Conservation (phyloP, 2,113 vertebrate species). For the Pelobates fuscus region DNA sequence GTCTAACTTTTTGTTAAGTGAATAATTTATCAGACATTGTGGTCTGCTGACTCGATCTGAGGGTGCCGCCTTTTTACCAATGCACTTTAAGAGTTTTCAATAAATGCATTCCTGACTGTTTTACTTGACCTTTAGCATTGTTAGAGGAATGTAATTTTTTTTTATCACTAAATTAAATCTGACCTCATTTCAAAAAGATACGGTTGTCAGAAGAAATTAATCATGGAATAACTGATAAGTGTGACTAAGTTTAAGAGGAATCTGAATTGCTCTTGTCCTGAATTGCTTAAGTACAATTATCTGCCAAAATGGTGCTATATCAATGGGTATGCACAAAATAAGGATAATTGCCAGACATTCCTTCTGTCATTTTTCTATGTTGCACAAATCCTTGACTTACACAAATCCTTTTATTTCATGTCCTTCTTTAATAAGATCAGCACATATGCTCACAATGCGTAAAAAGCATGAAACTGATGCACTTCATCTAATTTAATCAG, state of each 20-base stretch:
- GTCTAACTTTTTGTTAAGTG: too few relatives aligned
- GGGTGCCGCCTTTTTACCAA: too few relatives aligned
- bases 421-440: constrained; percentile 31
- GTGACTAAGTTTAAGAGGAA: background rate
- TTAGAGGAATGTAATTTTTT: too few relatives aligned
- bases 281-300: background rate
- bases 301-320: constrained; percentile 1
- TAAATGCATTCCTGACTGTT: too few relatives aligned
- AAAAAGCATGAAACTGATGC: background rate
- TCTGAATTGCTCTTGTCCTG: background rate
- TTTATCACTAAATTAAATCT: too few relatives aligned
- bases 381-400: constrained; percentile 1
- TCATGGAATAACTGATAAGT: too few relatives aligned
- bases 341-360: constrained; percentile 17
- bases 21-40: too few relatives aligned
- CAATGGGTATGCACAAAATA: constrained; percentile 18
- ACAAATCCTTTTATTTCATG: constrained; percentile 32
- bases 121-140: too few relatives aligned
- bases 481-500: constrained; percentile 17
- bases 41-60: too few relatives aligned
- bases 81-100: too few relatives aligned
- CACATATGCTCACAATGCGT: constrained; percentile 6
- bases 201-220: too few relatives aligned
- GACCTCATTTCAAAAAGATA: too few relatives aligned
- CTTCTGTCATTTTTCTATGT: constrained; percentile 6